Conservation (phyloP, 2,888 invertebrate species). For the Gymnocheta viridis region DNA sequence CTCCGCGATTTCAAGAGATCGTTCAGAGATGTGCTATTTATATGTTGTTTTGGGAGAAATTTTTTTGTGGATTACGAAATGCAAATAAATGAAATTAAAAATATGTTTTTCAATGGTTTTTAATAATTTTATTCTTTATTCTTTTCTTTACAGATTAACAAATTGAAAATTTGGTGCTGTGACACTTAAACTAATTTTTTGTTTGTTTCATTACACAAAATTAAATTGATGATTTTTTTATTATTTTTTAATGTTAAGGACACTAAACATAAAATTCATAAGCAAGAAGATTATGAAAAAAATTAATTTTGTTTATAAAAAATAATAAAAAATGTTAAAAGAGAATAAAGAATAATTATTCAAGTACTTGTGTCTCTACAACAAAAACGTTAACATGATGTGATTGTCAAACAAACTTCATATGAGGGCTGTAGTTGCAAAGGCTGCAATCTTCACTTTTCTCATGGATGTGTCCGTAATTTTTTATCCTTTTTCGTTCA, state of each 20-base stretch:
- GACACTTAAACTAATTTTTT: slow-evolving; percentile 82
- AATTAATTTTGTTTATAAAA: slow-evolving; percentile 50
- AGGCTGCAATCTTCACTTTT: too few relatives aligned
- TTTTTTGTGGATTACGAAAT: too few relatives aligned
- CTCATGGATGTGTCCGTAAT: too few relatives aligned
- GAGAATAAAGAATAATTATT: neutral
- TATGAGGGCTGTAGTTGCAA: too few relatives aligned
- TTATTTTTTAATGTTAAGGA: slow-evolving; percentile 51
- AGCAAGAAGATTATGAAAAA: slow-evolving; percentile 24
- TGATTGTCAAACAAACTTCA: too few relatives aligned
- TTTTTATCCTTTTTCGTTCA: too few relatives aligned
- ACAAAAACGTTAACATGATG: too few relatives aligned
- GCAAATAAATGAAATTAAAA: too few relatives aligned
- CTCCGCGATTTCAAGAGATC: too few relatives aligned
- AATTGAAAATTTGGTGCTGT: slow-evolving; percentile 81
- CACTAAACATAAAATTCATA: slow-evolving; percentile 34
- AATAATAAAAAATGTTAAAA: slow-evolving; percentile 25
- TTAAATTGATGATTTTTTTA: slow-evolving; percentile 19
- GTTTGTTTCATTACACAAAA: slow-evolving; percentile 73
- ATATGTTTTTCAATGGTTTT: neutral
- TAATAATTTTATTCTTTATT: neutral
- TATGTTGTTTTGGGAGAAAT: too few relatives aligned
- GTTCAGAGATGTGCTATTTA: too few relatives aligned
- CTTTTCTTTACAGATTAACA: slow-evolving; percentile 71
- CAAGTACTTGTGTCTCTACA: too few relatives aligned